A percentile compares a stretch with the other conserved stretches of the same genome.
Conservation (phyloP, 1,140 invertebrate genomes). For the Gonioctena quinquepunctata region DNA sequence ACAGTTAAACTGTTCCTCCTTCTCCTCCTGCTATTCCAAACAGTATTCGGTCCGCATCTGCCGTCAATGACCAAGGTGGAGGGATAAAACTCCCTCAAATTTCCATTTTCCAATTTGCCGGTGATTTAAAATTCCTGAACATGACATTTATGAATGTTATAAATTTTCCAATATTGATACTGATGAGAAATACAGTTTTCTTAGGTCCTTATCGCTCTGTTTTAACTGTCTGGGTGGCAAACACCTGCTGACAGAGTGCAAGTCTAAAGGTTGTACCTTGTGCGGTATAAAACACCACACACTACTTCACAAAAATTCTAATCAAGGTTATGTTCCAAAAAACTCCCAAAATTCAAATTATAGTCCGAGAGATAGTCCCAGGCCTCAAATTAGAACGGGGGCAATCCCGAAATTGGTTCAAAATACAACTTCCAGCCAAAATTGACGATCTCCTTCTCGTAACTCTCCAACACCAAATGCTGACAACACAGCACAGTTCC, state of each 20-base stretch:
- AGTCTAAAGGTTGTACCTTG: background rate
- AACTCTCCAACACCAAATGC: background rate
- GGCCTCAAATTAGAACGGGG: background rate
- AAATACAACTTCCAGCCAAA: background rate
- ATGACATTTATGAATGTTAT: background rate
- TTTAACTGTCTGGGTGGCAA: background rate
- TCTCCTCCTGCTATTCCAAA: background rate
- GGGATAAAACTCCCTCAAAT: conserved; percentile 14
- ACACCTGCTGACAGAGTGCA: background rate
- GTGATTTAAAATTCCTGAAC: background rate
- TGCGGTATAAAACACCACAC: background rate
- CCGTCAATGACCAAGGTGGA: background rate
- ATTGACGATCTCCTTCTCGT: background rate
- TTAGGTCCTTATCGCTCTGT: background rate
- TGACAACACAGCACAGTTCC: background rate
- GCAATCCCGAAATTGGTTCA: background rate
- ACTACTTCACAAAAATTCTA: background rate
- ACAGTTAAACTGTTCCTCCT: background rate
- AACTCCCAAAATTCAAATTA: background rate
- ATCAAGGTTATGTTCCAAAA: background rate
- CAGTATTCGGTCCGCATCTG: background rate
- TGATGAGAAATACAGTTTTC: background rate
- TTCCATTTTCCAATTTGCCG: background rate
- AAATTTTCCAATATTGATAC: background rate
- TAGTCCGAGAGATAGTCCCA: background rate